phyloP scores from a whole-genome alignment of 1,140 invertebrate genomes.

The Paraescarpia echinospica region DNA sequence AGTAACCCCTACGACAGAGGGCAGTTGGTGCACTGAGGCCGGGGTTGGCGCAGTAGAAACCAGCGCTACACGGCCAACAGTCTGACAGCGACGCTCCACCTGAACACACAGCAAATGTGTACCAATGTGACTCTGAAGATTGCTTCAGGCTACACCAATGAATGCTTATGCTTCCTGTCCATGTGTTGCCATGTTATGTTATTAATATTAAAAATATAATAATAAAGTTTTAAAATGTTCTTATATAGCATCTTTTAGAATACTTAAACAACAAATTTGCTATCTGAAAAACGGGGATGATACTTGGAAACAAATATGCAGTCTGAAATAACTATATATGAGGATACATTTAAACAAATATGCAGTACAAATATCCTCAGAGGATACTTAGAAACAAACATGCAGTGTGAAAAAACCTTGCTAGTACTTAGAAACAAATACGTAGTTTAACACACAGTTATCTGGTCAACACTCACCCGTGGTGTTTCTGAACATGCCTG shows the following conservation, averaged over 20 bases:
- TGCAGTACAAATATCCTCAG: too few species aligned
- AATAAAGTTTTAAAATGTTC: too few species aligned
- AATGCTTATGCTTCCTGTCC: too few species aligned
- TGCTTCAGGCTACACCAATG: too few species aligned
- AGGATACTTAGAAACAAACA: neutral
- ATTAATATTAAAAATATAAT: neutral
- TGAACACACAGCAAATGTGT: neutral
- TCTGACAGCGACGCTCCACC: slow-evolving; percentile 29
- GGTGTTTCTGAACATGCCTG: slow-evolving; percentile 48
- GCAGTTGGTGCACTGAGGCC: slow-evolving; percentile 45
- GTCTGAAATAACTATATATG: neutral
- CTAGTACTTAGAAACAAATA: neutral
- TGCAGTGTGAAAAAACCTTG: neutral
- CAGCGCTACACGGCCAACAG: slow-evolving; percentile 46
- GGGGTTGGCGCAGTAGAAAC: slow-evolving; percentile 46
- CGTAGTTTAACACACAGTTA: neutral
- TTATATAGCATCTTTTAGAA: too few species aligned
- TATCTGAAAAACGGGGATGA: too few species aligned
- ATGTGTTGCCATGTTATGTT: neutral
- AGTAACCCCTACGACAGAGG: slow-evolving; percentile 46
- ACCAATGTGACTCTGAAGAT: neutral
- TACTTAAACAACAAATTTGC: too few species aligned
- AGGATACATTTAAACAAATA: neutral
- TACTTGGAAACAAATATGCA: neutral
- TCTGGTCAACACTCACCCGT: slow-evolving; percentile 36